Evolutionary conservation across 2,797 vertebrate genomes (phyloP).

Genomic region (Sarcophilus harrisii): DNA sequence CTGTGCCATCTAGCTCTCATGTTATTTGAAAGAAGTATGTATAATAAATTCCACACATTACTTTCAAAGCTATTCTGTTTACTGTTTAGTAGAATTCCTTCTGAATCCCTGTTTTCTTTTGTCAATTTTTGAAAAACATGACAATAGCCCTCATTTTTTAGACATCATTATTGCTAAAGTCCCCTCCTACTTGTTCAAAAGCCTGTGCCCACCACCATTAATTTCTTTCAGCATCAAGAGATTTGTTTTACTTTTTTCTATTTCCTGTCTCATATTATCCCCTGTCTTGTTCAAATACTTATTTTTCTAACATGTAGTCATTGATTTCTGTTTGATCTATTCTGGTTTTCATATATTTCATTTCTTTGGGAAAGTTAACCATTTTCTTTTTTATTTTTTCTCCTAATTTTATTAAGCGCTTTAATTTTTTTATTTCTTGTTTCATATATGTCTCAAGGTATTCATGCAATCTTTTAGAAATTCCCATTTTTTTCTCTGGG

Average conservation of each 20-base stretch:
- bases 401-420: background rate
- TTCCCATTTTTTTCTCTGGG: background rate
- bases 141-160: background rate
- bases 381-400: background rate
- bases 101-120: background rate
- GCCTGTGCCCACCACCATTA: background rate
- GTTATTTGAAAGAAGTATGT: no score
- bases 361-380: background rate
- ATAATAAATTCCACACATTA: background rate
- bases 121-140: background rate
- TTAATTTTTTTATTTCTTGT: background rate
- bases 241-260: background rate
- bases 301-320: background rate
- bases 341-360: background rate
- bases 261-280: background rate
- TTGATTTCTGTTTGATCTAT: background rate
- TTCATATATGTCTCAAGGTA: background rate
- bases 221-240: background rate
- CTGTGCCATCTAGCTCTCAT: no score
- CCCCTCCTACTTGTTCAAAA: background rate
- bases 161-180: background rate
- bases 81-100: background rate
- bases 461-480: background rate
- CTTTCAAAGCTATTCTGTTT: background rate
- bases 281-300: background rate